Conservation (phyloP, 2,113 vertebrate species). For the Pyxicephalus adspersus region DNA sequence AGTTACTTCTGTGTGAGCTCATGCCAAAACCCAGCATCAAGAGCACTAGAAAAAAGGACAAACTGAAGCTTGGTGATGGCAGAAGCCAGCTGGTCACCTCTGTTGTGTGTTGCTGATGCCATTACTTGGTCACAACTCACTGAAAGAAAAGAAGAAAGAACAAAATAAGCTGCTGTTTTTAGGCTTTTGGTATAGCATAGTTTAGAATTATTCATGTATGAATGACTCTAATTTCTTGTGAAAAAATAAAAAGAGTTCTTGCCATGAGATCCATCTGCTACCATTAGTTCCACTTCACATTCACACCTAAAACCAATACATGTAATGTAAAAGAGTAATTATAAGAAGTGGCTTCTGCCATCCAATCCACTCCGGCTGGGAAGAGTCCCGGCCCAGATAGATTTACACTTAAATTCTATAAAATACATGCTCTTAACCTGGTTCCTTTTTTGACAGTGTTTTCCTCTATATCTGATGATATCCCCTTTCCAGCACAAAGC, state of each 20-base stretch:
- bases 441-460: too few relatives aligned
- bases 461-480: too few relatives aligned
- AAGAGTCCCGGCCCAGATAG: too few relatives aligned
- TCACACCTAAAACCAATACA: background rate
- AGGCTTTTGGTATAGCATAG: background rate
- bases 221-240: background rate
- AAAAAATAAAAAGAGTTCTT: background rate
- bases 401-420: too few relatives aligned
- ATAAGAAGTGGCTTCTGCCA: background rate
- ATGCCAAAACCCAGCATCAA: constrained; percentile 98
- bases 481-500: too few relatives aligned
- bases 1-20: constrained; percentile 67
- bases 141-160: background rate
- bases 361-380: too few relatives aligned
- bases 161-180: too few relatives aligned
- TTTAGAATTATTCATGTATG: background rate
- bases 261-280: background rate
- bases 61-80: constrained; percentile 83
- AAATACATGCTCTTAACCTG: too few relatives aligned
- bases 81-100: constrained; percentile 17
- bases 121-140: constrained; percentile 60
- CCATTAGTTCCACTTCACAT: background rate
- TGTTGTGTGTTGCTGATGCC: constrained; percentile 66
- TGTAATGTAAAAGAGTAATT: background rate
- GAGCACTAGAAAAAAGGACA: constrained; percentile 89